Evolutionary conservation across 1,140 invertebrate genomes (phyloP), one percentile per base, ranked within the genome.

Genomic region (Drosophila hydei): DNA sequence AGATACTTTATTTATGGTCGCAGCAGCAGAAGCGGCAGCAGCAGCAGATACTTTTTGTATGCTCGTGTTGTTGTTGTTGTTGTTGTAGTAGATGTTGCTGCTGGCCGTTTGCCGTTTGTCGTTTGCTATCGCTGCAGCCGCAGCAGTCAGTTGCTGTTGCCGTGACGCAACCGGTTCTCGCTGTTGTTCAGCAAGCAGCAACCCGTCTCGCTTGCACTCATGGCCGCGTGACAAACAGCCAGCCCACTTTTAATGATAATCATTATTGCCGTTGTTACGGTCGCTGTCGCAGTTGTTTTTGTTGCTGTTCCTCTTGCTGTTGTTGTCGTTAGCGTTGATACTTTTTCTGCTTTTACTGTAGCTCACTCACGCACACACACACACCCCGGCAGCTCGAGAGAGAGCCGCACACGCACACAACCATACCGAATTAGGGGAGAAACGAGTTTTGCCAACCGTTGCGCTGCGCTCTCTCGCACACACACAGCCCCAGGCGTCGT

Each of bases 1-100:
- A 90, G 87, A 90, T 90, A 90, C 83, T 90, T 90, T 90, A 90
- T 90, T 90, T 90, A 90, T 90, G 87, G 81, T 78, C 81, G 79
- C 72, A 80, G 65, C 43, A 50, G 63, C 65, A 64, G 65, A 60
- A 68, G 61, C 65, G 63, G 72, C 67, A 72, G 27, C 65, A 80
- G 78, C 64, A 60, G 69, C 64, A 72, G 73, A 74, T 77, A 77
- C 54, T 78, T 75, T 72, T 72, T 68, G 72, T 73, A 33, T 33
- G 30, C 30, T 33, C 30, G 27, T 8, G n/a, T n/a, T n/a, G n/a
- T n/a, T n/a, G 52, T 45, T 67, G 36, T 51, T 52, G 25, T 69
- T 30, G 45, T 51, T 51, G 42, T 30, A 27, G 47, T 21, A 50
- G 69, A 63, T 27, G 52, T 30, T 65, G 69, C 63, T 38, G 52